Evolutionary conservation across 2,797 vertebrate species (phyloP).

Genomic region (Percopsis omiscomaycus): DNA sequence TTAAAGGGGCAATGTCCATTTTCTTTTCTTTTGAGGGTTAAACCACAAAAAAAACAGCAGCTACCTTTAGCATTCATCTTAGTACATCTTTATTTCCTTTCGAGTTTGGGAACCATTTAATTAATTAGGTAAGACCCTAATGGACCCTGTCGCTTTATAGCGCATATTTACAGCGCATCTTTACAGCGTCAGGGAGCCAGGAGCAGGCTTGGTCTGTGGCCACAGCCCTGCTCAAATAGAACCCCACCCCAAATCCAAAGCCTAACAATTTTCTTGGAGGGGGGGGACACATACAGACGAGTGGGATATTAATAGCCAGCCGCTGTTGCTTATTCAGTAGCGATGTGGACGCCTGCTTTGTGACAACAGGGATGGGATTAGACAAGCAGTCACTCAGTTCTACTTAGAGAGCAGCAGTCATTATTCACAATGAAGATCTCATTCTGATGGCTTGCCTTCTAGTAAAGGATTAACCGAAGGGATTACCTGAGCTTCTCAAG

Average conservation of each 20-base stretch:
- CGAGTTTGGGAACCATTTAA: no score
- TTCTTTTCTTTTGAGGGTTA: no score
- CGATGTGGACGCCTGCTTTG: constrained; percentile 10
- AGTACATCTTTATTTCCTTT: no score
- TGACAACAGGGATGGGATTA: constrained; percentile 10
- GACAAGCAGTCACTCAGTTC: constrained; percentile 15
- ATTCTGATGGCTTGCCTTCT: constrained; percentile 1
- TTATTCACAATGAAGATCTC: constrained; percentile 19
- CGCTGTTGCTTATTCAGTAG: constrained; percentile 43
- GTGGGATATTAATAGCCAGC: constrained; percentile 48
- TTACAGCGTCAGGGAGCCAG: no score
- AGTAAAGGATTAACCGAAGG: background rate
- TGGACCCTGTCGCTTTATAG: no score
- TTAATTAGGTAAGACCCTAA: no score
- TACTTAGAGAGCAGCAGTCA: constrained; percentile 9
- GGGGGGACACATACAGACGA: constrained; percentile 30
- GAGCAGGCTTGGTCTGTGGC: no score
- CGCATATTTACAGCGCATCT: no score
- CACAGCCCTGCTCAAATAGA: no score
- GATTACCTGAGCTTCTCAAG: background rate
- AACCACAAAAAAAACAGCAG: no score
- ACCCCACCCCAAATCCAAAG: constrained; percentile 4
- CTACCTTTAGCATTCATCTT: no score
- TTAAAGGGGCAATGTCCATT: no score
- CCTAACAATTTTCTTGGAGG: constrained; percentile 33